Evolutionary conservation across 1,140 invertebrate species (phyloP), one percentile per base, ranked within the genome.

Genomic region (Thalassaphorura encarpata): DNA sequence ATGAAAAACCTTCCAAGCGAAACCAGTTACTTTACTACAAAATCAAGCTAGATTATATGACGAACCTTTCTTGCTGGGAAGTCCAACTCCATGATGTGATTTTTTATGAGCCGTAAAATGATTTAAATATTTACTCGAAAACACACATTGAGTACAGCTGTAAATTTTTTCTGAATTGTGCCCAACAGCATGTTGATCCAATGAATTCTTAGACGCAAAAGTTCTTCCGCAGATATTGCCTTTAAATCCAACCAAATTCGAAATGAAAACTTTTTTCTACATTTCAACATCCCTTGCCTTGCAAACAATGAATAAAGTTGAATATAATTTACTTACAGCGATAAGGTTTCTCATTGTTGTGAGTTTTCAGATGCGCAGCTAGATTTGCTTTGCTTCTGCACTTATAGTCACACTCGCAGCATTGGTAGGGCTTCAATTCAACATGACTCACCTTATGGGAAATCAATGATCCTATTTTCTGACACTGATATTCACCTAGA

Each of bases 71-170:
- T 58, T 58, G 27, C 23, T 46, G 26, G 33, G n/a, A n/a, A n/a
- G n/a, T n/a, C n/a, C n/a, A n/a, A n/a, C 43, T 15, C 46, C 75
- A 66, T 78, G 74, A 68, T 83, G 82, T 56, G 81, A 79, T 42
- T 80, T 69, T 63, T 78, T 79, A 68, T 83, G 82, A 19, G 78
- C 74, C 39, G 79, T 78, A 54, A 83, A 73, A 69, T 83, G 80
- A 60, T 78, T 80, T 50, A 82, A 73, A 67, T 78, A 82, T 67
- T 83, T 83, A 21, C 80, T 82, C 54, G 76, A 72, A 67, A 83
- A 83, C 18, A 79, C 77, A 72, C 82, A 83, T 11, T 73, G 71
- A 56, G 81, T 80, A 69, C 82, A 83, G 1, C 76, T 66, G 63
- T 77, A 77, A 56, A 80, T 77, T 29, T 76, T 66, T 28, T 76